Percentiles rank a stretch among this genome's conserved stretches.
Conservation (phyloP, 2,113 vertebrate genomes). For the Spea multiplicata region DNA sequence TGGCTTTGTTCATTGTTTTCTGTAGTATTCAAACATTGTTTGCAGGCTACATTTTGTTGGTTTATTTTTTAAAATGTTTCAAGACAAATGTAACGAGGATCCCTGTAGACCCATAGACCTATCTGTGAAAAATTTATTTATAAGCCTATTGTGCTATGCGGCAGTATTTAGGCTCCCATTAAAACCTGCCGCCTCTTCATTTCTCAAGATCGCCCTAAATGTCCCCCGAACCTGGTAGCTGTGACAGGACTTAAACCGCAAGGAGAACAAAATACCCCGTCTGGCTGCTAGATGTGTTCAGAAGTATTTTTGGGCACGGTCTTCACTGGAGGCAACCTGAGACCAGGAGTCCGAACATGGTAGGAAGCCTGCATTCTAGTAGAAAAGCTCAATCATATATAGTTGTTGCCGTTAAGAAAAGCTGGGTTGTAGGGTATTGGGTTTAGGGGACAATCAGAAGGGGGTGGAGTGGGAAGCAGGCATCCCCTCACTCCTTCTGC, state of each 20-base stretch:
- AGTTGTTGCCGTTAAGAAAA: no score
- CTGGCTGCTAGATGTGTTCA: constrained; percentile 11
- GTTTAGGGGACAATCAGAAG: no score
- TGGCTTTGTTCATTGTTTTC: constrained; percentile 8
- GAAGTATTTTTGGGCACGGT: neutral
- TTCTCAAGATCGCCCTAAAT: constrained; percentile 16
- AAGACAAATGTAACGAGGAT: constrained; percentile 30
- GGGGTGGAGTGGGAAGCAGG: no score
- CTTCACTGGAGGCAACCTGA: neutral
- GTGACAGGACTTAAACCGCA: constrained; percentile 17
- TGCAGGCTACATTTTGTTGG: neutral
- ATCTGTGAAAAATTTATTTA: constrained; percentile 17
- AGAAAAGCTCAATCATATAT: no score
- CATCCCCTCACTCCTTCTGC: no score
- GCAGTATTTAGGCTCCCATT: constrained; percentile 30
- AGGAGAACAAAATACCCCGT: constrained; percentile 10
- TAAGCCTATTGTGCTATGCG: constrained; percentile 25
- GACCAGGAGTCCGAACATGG: no score
- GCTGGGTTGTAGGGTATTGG: no score
- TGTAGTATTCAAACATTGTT: neutral
- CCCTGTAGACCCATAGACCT: constrained; percentile 4
- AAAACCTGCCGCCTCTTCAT: constrained; percentile 2
- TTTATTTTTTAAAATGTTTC: constrained; percentile 22
- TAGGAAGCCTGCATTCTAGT: no score
- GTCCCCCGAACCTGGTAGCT: constrained; percentile 13